phyloP scores from a whole-genome alignment of 2,888 invertebrate genomes.

The Digitonthophagus gazella region DNA sequence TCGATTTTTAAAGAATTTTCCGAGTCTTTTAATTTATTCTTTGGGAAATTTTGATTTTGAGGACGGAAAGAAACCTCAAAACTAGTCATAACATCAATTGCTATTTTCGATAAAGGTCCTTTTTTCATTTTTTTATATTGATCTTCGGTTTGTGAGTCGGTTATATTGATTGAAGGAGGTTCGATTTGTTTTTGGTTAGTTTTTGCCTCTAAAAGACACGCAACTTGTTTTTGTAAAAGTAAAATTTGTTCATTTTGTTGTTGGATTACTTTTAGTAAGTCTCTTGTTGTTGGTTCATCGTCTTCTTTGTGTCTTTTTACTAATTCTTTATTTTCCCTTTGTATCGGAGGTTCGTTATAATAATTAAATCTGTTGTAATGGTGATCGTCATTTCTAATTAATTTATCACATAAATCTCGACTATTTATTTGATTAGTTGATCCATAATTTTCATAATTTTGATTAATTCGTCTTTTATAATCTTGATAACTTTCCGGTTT shows the following conservation, averaged over 20 bases:
- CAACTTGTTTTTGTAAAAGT: constrained; percentile 63
- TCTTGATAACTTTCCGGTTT: background rate
- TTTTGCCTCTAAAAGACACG: constrained; percentile 53
- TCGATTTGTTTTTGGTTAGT: constrained; percentile 37
- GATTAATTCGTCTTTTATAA: background rate
- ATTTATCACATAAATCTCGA: background rate
- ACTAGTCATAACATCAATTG: constrained; percentile 71
- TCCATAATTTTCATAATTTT: background rate
- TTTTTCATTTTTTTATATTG: constrained; percentile 42
- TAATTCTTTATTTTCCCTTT: background rate
- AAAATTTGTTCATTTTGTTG: constrained; percentile 67
- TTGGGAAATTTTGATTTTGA: constrained; percentile 27
- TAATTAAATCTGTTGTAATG: background rate
- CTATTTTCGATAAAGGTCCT: constrained; percentile 56
- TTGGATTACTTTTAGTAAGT: constrained; percentile 64
- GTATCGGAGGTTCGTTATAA: background rate
- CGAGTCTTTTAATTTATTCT: constrained; percentile 38
- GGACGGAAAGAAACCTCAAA: constrained; percentile 58
- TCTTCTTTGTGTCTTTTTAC: too few species aligned
- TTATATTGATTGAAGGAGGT: constrained; percentile 38
- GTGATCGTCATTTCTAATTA: background rate
- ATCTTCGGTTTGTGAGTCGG: constrained; percentile 30
- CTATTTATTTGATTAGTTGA: background rate
- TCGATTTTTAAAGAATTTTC: constrained; percentile 31
- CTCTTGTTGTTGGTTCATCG: constrained; percentile 58